A percentile compares a stretch with the other conserved stretches of the same genome.
These are phyloP conservation scores for Poeciliopsis presidionis DNA, from an alignment of 2,797 vertebrate species.

Conservation along the genomic window DNA sequence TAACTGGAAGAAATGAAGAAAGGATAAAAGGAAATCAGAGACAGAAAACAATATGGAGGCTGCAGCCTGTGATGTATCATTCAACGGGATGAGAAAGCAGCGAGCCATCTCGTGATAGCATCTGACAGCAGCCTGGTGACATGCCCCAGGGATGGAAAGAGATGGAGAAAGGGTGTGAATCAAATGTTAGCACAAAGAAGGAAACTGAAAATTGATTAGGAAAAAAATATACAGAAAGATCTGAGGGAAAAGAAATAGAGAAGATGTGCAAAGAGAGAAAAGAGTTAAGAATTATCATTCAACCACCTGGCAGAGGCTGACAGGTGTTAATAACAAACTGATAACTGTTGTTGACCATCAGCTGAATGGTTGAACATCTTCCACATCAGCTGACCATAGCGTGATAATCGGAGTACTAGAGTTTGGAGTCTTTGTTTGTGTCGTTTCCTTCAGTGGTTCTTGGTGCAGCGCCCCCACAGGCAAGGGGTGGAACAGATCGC, in stretches of 20 bases:
- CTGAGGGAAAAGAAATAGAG: neutral
- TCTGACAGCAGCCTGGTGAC: slow-evolving; percentile 10
- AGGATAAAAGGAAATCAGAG: neutral
- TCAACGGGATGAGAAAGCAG: slow-evolving; percentile 4
- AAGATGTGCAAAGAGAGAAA: neutral
- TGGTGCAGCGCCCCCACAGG: too few relatives aligned
- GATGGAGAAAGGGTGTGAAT: slow-evolving; percentile 1
- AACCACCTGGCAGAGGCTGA: neutral
- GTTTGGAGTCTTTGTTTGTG: too few relatives aligned
- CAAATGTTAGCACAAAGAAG: neutral
- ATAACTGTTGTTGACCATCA: neutral
- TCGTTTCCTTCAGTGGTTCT: too few relatives aligned
- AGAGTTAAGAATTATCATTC: neutral
- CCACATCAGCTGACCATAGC: neutral
- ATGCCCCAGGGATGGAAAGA: slow-evolving; percentile 9
- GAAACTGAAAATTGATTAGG: neutral
- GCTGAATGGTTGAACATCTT: neutral
- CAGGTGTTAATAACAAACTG: neutral
- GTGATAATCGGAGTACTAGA: neutral
- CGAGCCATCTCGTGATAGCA: slow-evolving; percentile 2
- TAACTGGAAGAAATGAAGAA: neutral
- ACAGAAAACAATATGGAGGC: neutral
- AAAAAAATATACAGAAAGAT: neutral
- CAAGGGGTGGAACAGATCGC: too few relatives aligned
- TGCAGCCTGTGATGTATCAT: neutral